Evolutionary conservation across 2,888 invertebrate species (phyloP).

Genomic region (Polyploca ridens): DNA sequence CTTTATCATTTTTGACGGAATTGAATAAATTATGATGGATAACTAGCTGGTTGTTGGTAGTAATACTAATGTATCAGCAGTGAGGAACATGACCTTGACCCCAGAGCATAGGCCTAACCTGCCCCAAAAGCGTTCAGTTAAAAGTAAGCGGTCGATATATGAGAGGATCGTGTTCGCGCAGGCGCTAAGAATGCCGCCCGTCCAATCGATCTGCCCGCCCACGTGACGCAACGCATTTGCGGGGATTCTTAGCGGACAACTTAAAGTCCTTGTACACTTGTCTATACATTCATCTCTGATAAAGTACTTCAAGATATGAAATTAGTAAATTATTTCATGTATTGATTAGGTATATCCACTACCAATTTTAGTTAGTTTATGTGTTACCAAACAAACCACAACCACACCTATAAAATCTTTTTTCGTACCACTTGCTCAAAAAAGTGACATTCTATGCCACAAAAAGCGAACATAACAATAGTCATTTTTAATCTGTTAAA

Average conservation of each 20-base stretch:
- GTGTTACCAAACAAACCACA: too few species aligned
- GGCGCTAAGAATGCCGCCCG: slow-evolving; percentile 64
- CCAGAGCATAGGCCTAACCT: slow-evolving; percentile 83
- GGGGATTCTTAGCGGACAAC: slow-evolving; percentile 77
- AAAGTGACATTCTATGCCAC: too few species aligned
- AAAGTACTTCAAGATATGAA: neutral
- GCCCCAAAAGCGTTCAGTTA: slow-evolving; percentile 81
- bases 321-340: too few species aligned
- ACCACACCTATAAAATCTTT: too few species aligned
- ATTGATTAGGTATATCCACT: too few species aligned
- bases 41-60: slow-evolving; percentile 8
- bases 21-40: neutral
- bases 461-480: too few species aligned
- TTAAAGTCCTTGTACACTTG: slow-evolving; percentile 42
- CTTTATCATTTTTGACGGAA: neutral
- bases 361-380: too few species aligned
- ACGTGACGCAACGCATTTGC: slow-evolving; percentile 81
- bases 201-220: slow-evolving; percentile 78
- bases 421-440: too few species aligned
- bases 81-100: slow-evolving; percentile 81
- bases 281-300: neutral
- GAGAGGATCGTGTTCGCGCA: slow-evolving; percentile 72
- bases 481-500: too few species aligned
- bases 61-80: slow-evolving; percentile 33
- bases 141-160: slow-evolving; percentile 78